These are phyloP conservation scores for Eutrigla gurnardus DNA, from an alignment of 2,797 vertebrate species.

Conservation along the genomic window DNA sequence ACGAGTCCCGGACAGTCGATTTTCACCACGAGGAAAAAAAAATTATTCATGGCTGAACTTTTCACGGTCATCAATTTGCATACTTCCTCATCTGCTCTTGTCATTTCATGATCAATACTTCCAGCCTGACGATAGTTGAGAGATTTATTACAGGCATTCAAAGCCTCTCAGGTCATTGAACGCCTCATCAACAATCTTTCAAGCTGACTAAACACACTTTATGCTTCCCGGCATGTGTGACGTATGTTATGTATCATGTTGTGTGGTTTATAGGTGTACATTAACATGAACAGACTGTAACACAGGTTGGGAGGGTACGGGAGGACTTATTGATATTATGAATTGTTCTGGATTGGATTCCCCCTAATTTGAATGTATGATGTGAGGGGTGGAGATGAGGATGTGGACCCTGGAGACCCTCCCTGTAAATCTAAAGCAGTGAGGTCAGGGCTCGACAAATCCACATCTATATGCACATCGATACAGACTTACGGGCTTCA, in stretches of 20 bases:
- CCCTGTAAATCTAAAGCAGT: background rate
- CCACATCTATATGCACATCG: constrained; percentile 29
- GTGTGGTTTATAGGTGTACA: background rate
- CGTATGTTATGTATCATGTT: background rate
- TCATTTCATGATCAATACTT: constrained; percentile 5
- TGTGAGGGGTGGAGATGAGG: background rate
- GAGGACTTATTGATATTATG: background rate
- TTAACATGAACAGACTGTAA: background rate
- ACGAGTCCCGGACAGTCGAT: constrained; percentile 1
- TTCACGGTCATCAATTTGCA: constrained; percentile 6
- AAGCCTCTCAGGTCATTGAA: constrained; percentile 9
- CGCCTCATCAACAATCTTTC: background rate
- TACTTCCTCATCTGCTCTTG: constrained; percentile 9
- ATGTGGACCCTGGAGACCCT: background rate
- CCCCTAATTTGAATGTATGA: background rate
- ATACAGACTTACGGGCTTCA: constrained; percentile 13
- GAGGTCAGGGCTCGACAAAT: constrained; percentile 16
- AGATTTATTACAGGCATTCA: constrained; percentile 12
- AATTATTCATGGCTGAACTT: constrained; percentile 4
- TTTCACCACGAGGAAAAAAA: background rate
- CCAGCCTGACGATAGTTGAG: background rate
- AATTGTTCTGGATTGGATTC: background rate
- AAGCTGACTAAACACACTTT: background rate
- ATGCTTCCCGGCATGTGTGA: background rate
- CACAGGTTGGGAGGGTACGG: background rate